phyloP scores from a whole-genome alignment of 2,113 vertebrate species.

The Gallinago paraguaiae region DNA sequence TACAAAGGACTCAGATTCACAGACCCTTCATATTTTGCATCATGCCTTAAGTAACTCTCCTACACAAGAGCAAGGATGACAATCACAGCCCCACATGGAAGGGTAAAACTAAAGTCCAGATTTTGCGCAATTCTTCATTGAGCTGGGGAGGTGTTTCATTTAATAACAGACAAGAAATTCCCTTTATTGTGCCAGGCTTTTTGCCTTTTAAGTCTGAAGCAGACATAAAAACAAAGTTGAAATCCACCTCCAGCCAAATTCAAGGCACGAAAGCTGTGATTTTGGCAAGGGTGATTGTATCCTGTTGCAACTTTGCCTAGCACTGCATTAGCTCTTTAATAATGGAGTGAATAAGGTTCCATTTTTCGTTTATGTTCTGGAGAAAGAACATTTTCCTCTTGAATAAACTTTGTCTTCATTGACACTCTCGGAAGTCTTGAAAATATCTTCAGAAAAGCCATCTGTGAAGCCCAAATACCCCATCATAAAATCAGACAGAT shows the following conservation, averaged over 20 bases:
- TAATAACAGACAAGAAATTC: slow-evolving; percentile 7
- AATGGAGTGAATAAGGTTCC: background rate
- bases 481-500: background rate
- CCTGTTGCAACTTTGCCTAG: background rate
- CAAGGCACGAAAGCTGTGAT: background rate
- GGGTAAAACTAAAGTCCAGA: background rate
- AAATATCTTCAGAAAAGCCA: background rate
- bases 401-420: background rate
- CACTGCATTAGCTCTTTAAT: background rate
- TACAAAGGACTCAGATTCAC: background rate
- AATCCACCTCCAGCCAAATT: slow-evolving; percentile 39
- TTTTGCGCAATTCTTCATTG: background rate
- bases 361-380: background rate
- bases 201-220: slow-evolving; percentile 6
- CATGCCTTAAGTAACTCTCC: background rate
- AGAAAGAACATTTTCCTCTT: background rate
- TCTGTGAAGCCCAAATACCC: background rate
- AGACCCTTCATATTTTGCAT: background rate
- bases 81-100: background rate
- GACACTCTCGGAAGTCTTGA: background rate
- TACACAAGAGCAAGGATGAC: background rate
- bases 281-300: background rate
- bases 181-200: background rate
- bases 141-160: background rate
- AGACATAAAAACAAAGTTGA: slow-evolving; percentile 15